Conservation (phyloP, 1,140 invertebrate species). For the Ceratosolen solmsi region DNA sequence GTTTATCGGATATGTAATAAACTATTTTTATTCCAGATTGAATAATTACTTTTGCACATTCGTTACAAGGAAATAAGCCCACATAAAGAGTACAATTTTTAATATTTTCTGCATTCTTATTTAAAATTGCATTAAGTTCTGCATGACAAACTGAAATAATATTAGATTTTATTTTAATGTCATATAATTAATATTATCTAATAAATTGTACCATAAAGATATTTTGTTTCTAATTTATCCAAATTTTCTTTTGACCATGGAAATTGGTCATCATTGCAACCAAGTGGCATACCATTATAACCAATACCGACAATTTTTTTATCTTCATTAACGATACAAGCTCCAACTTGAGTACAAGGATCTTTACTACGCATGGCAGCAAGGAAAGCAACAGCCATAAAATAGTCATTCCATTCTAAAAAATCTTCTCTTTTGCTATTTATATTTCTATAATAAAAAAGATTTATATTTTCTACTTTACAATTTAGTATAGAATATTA, state of each 20-base stretch:
- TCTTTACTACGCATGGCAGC: slow-evolving; percentile 94
- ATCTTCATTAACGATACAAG: slow-evolving; percentile 90
- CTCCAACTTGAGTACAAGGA: slow-evolving; percentile 92
- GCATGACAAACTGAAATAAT: slow-evolving; percentile 90
- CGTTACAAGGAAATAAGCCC: slow-evolving; percentile 94
- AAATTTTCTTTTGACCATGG: slow-evolving; percentile 84
- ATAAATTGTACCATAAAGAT: slow-evolving; percentile 82
- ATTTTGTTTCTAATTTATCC: slow-evolving; percentile 82
- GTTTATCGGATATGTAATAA: slow-evolving; percentile 88
- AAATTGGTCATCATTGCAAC: slow-evolving; percentile 90
- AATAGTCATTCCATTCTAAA: slow-evolving; percentile 87
- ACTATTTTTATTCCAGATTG: slow-evolving; percentile 91
- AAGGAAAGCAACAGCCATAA: slow-evolving; percentile 90
- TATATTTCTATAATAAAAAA: slow-evolving; percentile 62
- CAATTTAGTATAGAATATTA: not conserved
- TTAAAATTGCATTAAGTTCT: slow-evolving; percentile 96
- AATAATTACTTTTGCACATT: slow-evolving; percentile 98
- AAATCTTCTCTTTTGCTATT: slow-evolving; percentile 75
- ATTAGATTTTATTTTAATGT: not conserved
- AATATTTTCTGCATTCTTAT: slow-evolving; percentile 87
- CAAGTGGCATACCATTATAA: slow-evolving; percentile 96
- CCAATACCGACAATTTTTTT: slow-evolving; percentile 95
- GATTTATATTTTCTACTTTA: no score
- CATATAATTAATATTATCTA: not conserved
- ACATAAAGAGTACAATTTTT: slow-evolving; percentile 90